These are phyloP conservation scores for Phengaris arion DNA, from an alignment of 2,888 invertebrate species.

Conservation along the genomic window DNA sequence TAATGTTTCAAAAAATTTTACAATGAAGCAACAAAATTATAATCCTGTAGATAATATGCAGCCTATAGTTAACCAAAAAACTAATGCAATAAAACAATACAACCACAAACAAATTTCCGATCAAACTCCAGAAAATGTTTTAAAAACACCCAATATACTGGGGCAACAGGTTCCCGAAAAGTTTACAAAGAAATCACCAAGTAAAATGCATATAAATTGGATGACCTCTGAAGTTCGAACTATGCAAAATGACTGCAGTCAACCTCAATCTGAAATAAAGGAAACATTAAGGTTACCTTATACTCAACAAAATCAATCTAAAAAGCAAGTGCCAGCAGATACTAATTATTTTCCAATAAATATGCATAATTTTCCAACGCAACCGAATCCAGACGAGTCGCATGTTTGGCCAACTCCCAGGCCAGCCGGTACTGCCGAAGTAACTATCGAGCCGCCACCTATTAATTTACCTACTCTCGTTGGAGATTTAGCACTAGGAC, in stretches of 20 bases:
- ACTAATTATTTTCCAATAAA: slow-evolving; percentile 68
- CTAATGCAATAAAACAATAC: slow-evolving; percentile 54
- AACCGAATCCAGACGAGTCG: slow-evolving; percentile 64
- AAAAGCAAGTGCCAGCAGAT: slow-evolving; percentile 62
- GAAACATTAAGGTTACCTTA: slow-evolving; percentile 56
- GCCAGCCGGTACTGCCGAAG: slow-evolving; percentile 69
- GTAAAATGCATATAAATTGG: slow-evolving; percentile 75
- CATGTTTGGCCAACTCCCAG: slow-evolving; percentile 70
- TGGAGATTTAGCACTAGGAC: slow-evolving; percentile 70
- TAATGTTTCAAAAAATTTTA: slow-evolving; percentile 55
- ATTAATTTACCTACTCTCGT: slow-evolving; percentile 71
- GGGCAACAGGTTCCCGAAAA: slow-evolving; percentile 59
- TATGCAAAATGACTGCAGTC: slow-evolving; percentile 60
- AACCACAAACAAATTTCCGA: slow-evolving; percentile 54
- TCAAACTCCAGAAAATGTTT: slow-evolving; percentile 45
- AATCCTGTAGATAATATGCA: slow-evolving; percentile 53
- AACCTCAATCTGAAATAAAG: slow-evolving; percentile 53
- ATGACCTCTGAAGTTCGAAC: slow-evolving; percentile 74
- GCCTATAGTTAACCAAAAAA: slow-evolving; percentile 50
- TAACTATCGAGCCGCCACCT: slow-evolving; percentile 73
- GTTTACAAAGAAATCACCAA: slow-evolving; percentile 69
- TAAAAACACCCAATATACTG: slow-evolving; percentile 52
- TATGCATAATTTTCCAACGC: slow-evolving; percentile 66
- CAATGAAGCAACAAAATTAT: slow-evolving; percentile 62
- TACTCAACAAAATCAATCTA: slow-evolving; percentile 52